Conservation (phyloP, 2,113 vertebrate species). For the Phasianus colchicus region DNA sequence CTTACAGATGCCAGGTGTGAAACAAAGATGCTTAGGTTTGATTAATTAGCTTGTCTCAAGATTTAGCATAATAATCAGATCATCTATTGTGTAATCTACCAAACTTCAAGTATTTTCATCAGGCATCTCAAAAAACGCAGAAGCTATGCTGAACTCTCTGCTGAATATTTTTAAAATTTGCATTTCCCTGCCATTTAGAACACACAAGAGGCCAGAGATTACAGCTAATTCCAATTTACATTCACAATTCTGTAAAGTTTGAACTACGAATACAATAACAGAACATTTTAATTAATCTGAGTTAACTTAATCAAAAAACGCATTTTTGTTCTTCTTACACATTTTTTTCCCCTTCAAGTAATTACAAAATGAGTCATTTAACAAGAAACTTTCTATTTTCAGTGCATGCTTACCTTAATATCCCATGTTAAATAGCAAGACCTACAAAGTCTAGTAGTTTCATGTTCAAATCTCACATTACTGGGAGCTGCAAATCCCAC, state of each 20-base stretch:
- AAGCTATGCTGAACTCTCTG: neutral
- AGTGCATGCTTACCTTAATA: slow-evolving; percentile 2
- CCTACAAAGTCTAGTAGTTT: neutral
- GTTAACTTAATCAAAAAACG: neutral
- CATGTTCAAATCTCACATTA: neutral
- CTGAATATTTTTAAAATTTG: neutral
- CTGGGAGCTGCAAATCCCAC: neutral
- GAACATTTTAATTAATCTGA: neutral
- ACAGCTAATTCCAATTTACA: neutral
- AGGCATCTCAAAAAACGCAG: neutral
- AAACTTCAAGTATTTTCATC: neutral
- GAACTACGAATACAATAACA: neutral
- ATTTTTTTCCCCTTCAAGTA: neutral
- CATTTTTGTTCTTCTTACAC: neutral
- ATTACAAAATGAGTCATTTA: neutral
- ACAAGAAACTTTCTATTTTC: neutral
- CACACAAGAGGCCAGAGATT: slow-evolving; percentile 2
- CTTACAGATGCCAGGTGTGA: neutral
- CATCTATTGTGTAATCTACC: neutral
- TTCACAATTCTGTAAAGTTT: neutral
- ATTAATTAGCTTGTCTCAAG: neutral
- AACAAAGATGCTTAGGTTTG: neutral
- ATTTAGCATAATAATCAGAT: neutral
- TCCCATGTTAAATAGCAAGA: neutral
- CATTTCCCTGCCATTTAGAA: slow-evolving; percentile 17